Evolutionary conservation across 2,888 invertebrate species (phyloP).

Genomic region (Gibbula magus): DNA sequence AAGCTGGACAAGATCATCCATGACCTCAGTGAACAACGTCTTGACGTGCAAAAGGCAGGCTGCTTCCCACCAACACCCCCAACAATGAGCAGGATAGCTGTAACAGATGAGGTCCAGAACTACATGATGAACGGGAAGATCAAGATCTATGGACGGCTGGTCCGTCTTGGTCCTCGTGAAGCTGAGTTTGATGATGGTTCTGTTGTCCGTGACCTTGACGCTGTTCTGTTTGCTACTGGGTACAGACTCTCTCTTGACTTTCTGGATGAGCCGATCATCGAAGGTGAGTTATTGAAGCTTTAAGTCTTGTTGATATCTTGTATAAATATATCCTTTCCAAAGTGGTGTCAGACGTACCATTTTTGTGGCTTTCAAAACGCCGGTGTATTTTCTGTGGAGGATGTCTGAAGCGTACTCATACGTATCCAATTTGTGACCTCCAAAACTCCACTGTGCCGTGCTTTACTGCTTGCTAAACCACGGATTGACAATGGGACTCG

Average conservation of each 20-base stretch:
- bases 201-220: constrained; percentile 56
- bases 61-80: background rate
- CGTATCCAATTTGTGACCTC: too few relatives aligned
- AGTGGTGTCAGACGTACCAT: too few relatives aligned
- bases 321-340: too few relatives aligned
- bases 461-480: too few relatives aligned
- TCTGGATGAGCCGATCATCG: background rate
- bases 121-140: constrained; percentile 74
- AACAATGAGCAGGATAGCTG: constrained; percentile 22
- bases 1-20: background rate
- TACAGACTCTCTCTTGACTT: constrained; percentile 54
- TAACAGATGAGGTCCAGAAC: constrained; percentile 76
- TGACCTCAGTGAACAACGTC: background rate
- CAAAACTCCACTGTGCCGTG: too few relatives aligned
- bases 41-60: background rate
- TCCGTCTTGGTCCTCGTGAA: constrained; percentile 54
- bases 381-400: too few relatives aligned
- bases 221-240: constrained; percentile 75
- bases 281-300: background rate
- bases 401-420: too few relatives aligned
- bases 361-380: too few relatives aligned
- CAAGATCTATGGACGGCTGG: constrained; percentile 66
- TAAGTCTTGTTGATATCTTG: too few relatives aligned
- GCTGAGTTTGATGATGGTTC: constrained; percentile 70
- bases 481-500: too few relatives aligned